A percentile compares a stretch with the other conserved stretches of the same genome.
These are phyloP conservation scores for Sebastes fasciatus DNA, from an alignment of 2,113 vertebrate species.

Conservation along the genomic window DNA sequence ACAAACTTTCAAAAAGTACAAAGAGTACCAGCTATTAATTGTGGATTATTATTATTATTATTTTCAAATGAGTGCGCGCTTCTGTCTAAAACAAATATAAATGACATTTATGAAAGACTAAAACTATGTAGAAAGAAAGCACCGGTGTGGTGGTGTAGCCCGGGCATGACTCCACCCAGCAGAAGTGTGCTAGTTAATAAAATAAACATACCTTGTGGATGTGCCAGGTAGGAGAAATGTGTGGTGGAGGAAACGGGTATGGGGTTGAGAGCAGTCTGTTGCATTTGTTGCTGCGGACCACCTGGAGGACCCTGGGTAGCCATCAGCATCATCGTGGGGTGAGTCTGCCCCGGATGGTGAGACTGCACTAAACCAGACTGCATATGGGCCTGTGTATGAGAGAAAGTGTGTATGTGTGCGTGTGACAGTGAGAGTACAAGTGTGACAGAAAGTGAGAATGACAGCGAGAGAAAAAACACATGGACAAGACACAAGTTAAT, in stretches of 20 bases:
- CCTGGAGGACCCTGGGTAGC: conserved; percentile 93
- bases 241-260: conserved; percentile 90
- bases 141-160: no score
- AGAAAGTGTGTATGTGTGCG: not conserved
- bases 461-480: conserved; percentile 4
- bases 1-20: no score
- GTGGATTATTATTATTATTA: no score
- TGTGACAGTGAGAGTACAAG: not conserved
- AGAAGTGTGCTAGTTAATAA: not conserved
- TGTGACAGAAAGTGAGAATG: conserved; percentile 5
- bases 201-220: conserved; percentile 79
- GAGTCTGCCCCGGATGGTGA: conserved; percentile 91
- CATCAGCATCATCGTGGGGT: conserved; percentile 99
- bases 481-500: not conserved
- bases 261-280: conserved; percentile 95
- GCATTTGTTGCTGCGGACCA: conserved; percentile 93
- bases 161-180: not conserved
- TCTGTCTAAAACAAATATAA: no score
- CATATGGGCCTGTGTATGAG: conserved; percentile 91
- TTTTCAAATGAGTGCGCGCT: no score
- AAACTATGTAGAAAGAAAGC: no score
- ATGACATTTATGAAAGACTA: no score
- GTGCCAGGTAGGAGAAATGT: conserved; percentile 86
- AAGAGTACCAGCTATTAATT: no score
- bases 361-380: conserved; percentile 97